phyloP scores from a whole-genome alignment of 1,140 invertebrate genomes.

The Eciton burchellii region DNA sequence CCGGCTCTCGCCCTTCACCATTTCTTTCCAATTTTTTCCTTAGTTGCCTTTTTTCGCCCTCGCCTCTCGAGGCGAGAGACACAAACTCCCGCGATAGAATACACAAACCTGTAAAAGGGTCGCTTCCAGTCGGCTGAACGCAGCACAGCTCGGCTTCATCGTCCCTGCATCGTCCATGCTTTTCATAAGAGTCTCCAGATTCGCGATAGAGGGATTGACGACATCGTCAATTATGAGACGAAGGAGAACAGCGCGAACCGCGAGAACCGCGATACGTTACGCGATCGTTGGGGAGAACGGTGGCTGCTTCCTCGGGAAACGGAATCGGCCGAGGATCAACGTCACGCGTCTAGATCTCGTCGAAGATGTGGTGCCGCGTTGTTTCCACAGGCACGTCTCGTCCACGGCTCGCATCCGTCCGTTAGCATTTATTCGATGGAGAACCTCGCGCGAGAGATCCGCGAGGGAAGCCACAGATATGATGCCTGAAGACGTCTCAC shows the following conservation, averaged over 20 bases:
- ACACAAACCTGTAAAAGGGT: conserved; percentile 64
- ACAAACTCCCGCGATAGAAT: conserved; percentile 45
- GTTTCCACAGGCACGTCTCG: not conserved
- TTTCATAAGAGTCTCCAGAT: conserved; percentile 6
- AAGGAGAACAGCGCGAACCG: too few species aligned
- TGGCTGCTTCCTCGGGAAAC: too few species aligned
- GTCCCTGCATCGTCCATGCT: conserved; percentile 22
- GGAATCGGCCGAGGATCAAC: too few species aligned
- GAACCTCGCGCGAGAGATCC: not conserved
- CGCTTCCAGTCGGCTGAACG: conserved; percentile 67
- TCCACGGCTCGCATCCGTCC: not conserved
- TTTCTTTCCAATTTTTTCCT: conserved; percentile 35
- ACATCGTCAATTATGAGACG: too few species aligned
- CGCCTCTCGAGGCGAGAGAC: conserved; percentile 25
- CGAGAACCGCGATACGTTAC: too few species aligned
- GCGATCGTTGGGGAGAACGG: too few species aligned
- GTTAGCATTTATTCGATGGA: not conserved
- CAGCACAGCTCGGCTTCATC: conserved; percentile 53
- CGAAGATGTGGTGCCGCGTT: not conserved
- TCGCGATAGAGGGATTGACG: not conserved
- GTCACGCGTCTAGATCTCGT: too few species aligned
- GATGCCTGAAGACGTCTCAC: conserved; percentile 29
- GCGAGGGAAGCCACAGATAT: not conserved
- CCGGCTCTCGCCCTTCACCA: conserved; percentile 51
- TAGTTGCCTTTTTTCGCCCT: conserved; percentile 22